Base-by-base conservation (phyloP, 2,797 vertebrate species). In the Chaunax sp. region DNA sequence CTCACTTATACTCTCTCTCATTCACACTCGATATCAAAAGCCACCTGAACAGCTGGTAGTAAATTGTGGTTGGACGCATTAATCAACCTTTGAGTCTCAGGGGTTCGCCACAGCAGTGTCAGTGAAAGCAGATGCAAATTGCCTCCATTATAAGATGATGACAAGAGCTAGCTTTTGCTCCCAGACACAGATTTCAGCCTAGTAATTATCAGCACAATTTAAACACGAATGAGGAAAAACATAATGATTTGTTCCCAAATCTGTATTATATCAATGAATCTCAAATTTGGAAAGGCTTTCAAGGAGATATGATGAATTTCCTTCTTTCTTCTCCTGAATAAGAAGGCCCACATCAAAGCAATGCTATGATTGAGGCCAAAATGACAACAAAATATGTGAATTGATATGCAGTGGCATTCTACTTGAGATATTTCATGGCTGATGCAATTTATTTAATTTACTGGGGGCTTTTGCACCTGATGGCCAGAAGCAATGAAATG, bases 81-180 rank as follows among this genome's bases (percentile, higher is more conserved):
- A 91, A 91, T 92, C 89, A 93, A 92, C 81, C 88, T 89, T 83
- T 89, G 87, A 85, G 83, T 92, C 87, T 81, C 87, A 63, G 64
- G 67, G 76, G 87, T 73, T 79, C 70, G 25, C 67, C 77, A 67
- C 76, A 52, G 64, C 74, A 70, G 75, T 78, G 61, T 63, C 19
- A 6, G 51, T 84, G 69, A 87, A 86, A 75, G 84, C 69, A 74
- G 80, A 89, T 90, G 90, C 88, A 91, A 92, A 92, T 92, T 81
- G 81, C 72, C 75, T 86, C 84, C 72, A 83, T 88, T 87, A 90
- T 82, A 82, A 80, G 79, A 85, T 67, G 77, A 85, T 67, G 70
- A 72, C 19, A 23, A 65, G 70, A 70, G 77, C 78, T 78, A 57
- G 80, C 72, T 85, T 85, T 71, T 84, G 69, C 78, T 73, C 69